A percentile compares a stretch with the other conserved stretches of the same genome.
Evolutionary conservation across 2,113 vertebrate genomes (phyloP).

Genomic region (Tragelaphus imberbis): DNA sequence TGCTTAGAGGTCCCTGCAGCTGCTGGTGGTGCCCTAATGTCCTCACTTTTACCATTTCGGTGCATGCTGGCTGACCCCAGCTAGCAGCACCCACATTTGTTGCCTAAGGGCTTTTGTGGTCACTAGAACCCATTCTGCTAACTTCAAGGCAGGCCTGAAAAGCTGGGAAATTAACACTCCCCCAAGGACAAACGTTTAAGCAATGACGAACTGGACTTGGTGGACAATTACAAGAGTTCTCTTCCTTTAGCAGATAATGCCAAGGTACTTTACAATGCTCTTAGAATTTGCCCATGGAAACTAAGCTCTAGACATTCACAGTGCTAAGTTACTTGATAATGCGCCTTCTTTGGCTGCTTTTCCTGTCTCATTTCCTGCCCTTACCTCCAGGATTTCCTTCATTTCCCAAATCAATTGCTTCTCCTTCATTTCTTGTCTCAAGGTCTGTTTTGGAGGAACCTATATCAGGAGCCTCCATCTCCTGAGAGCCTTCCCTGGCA

Average conservation of each 20-base stretch:
- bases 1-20: background rate
- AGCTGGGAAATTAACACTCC: background rate
- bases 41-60: background rate
- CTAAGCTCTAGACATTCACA: background rate
- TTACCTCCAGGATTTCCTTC: background rate
- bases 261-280: background rate
- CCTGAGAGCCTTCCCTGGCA: background rate
- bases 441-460: background rate
- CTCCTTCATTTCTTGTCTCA: background rate
- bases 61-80: background rate
- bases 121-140: background rate
- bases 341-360: background rate
- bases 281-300: background rate
- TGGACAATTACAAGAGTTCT: background rate
- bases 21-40: accelerated
- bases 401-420: background rate
- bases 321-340: background rate
- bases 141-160: background rate
- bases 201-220: background rate
- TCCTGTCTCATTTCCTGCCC: background rate
- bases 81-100: background rate
- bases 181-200: background rate
- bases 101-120: background rate
- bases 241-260: background rate
- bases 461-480: background rate